Percentiles rank a stretch among this genome's conserved stretches.
Evolutionary conservation across 1,140 invertebrate genomes (phyloP).

Genomic region (Colletes latitarsis): DNA sequence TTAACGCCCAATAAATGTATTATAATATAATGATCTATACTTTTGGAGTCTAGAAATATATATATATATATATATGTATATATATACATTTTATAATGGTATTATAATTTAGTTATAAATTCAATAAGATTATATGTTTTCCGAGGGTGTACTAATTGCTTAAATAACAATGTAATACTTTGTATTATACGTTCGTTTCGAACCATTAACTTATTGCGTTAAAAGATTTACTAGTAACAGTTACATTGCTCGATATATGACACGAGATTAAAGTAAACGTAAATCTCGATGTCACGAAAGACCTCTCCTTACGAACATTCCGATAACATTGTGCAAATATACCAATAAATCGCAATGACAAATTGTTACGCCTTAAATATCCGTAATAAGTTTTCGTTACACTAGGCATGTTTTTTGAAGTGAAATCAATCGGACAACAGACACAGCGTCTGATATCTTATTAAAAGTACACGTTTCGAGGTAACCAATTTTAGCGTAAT

Average conservation of each 20-base stretch:
- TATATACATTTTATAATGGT: slow-evolving; percentile 23
- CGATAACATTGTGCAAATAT: slow-evolving; percentile 12
- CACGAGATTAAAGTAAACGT: background rate
- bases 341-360: background rate
- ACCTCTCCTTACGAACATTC: background rate
- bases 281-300: background rate
- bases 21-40: slow-evolving; percentile 15
- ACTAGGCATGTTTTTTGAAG: background rate
- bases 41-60: slow-evolving; percentile 24
- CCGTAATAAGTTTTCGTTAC: background rate
- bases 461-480: background rate
- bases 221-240: background rate
- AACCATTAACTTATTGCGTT: background rate
- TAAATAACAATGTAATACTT: slow-evolving; percentile 37
- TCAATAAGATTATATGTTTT: slow-evolving; percentile 23
- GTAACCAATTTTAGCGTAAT: slow-evolving; percentile 9
- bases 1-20: background rate
- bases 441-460: background rate
- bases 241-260: background rate
- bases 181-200: slow-evolving; percentile 15
- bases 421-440: background rate
- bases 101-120: slow-evolving; percentile 22
- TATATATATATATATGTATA: slow-evolving; percentile 23
- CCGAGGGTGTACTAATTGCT: background rate
- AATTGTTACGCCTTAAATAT: background rate